Evolutionary conservation across 1,140 invertebrate species (phyloP), one percentile per base, ranked within the genome.

Genomic region (Trichomalopsis sarcophagae): DNA sequence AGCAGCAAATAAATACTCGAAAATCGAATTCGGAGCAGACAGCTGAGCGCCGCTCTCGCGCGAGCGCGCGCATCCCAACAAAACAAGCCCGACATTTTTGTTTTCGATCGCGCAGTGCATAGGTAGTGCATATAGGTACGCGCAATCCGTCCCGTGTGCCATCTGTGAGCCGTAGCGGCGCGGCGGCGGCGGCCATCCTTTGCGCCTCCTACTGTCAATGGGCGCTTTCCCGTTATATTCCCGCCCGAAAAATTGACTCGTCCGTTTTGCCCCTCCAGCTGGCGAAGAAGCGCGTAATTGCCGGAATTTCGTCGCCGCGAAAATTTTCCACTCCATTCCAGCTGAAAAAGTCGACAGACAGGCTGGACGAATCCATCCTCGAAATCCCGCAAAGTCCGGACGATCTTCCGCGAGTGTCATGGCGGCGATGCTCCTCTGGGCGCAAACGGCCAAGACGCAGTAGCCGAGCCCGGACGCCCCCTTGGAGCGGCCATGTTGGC

Each of bases 151-250:
- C 11, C 44, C 87, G 82, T 78, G 73, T 91, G 91, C 89, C 91
- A 91, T 91, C 91, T 91, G 87, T 90, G 90, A 90, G 87, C 86
- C 77, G 79, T 10, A 84, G 71, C 85, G 84, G 27, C 27, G 27
- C 27, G 27, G 27, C 27, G 27, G 86, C 62, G 68, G 86, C 62
- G 68, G 14, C 74, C 36, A 83, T 83, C 76, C 75, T 30, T 2
- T 62, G 40, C 36, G 40, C n/a, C 36, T 10, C 36, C 14, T 40
- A 27, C 9, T 86, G 87, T 89, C 87, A 89, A 83, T 88, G 82
- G 82, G 88, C 84, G 78, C 86, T 62, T 62, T 86, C 69, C 44
- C 83, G 82, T 84, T 86, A 84, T 86, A 84, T 89, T 88, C 87
- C 88, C 89, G 89, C 88, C 84, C 86, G 44, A 71, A 73, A 55